These are phyloP conservation scores for rabbit (Oryctolagus cuniculus) DNA, from an alignment of 2,113 vertebrate genomes.

Conservation along the genomic window mOryCun1.1 NC_091439.1:99675501-99676000, in stretches of 20 bases:
- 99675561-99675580: conserved; percentile 81
- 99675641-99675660: conserved; percentile 82
- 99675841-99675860: neutral
- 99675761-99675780: neutral
- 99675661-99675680: conserved; percentile 75
- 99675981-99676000: neutral
- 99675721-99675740: conserved; percentile 3
- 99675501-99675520: conserved; percentile 5
- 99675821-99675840: neutral
- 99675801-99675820: neutral
- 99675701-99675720: conserved; percentile 62
- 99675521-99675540: neutral
- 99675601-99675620: conserved; percentile 82
- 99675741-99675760: neutral
- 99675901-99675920: neutral
- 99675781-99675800: neutral
- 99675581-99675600: conserved; percentile 80
- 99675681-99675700: conserved; percentile 64
- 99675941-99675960: neutral
- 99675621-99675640: conserved; percentile 81
- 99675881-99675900: neutral
- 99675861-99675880: neutral
- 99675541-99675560: conserved; percentile 58
- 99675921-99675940: neutral
- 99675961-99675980: neutral